Base-by-base conservation (phyloP, 1,140 invertebrate species). In the Hypsibius dujardini region DNA sequence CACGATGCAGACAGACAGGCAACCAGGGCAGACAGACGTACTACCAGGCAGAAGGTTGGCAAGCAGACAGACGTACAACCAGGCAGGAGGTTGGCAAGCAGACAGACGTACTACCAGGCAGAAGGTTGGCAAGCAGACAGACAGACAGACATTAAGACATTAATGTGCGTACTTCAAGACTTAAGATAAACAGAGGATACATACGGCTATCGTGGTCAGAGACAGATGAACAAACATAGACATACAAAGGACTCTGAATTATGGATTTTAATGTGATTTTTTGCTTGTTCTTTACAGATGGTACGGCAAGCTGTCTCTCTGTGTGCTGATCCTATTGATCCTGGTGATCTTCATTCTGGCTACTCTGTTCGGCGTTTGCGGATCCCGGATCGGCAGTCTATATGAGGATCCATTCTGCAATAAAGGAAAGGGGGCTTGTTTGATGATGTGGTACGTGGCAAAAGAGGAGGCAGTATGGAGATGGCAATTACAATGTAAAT, bases 361-460 rank as follows among this genome's bases (percentile, higher is more conserved):
- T 7, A 7, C 62, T 12, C 42, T 67, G 62, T 67, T 67, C 62
- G 62, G 62, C 12, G 45, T 67, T 42, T 67, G 62, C 45, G 62
- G 62, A 7, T 7, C 12, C 7, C 62, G 62, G 12, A 15, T 42
- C 12, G 62, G 62, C 12, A 42, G 12, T 45, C 3, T 67, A 12
- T 67, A 67, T 42, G 62, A 15, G 7, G 62, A 67, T 42, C 62
- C 62, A 12, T 67, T 67, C 42, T 67, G 62, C 42, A 67, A 42
- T 67, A 67, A 67, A 45, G 12, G 62, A 15, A 67, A 67, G 42
- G 62, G 62, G 12, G 12, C 62, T 45, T 67, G 62, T 67, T 67
- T 67, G 62, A 7, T 67, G 3, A 67, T 67, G 62, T 67, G 62
- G 62, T 67, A 42, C 12, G 62, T 56, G 50, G 7, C n/a, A 12